Evolutionary conservation across 2,888 invertebrate species (phyloP).

Genomic region (Metellina segmentata): DNA sequence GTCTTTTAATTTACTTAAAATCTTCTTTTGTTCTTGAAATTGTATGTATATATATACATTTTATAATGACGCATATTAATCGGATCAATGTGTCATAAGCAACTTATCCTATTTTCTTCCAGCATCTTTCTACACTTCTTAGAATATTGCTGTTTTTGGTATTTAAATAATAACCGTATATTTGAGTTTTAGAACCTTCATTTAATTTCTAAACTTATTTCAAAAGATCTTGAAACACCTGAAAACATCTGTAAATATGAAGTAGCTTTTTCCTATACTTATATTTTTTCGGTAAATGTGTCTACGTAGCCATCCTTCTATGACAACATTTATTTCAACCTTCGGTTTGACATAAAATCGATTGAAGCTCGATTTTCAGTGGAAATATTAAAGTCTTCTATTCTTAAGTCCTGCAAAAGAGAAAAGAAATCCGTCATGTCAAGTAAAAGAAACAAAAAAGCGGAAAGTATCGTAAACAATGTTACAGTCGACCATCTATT

Average conservation of each 20-base stretch:
- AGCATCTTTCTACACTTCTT: too few relatives aligned
- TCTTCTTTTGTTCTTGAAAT: too few relatives aligned
- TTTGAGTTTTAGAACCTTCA: too few relatives aligned
- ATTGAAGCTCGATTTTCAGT: constrained; percentile 16
- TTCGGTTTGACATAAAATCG: background rate
- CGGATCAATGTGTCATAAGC: too few relatives aligned
- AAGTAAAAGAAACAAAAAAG: constrained; percentile 8
- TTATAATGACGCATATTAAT: too few relatives aligned
- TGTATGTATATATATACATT: too few relatives aligned
- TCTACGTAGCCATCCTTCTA: background rate
- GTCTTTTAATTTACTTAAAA: too few relatives aligned
- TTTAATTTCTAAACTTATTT: background rate
- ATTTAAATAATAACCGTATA: too few relatives aligned
- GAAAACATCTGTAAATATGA: background rate
- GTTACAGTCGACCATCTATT: background rate
- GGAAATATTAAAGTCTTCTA: constrained; percentile 33
- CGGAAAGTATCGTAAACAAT: background rate
- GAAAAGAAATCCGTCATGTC: constrained; percentile 36
- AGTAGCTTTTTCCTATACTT: background rate
- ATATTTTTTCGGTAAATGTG: constrained; percentile 1
- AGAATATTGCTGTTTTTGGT: too few relatives aligned
- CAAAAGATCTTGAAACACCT: background rate
- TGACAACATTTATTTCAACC: constrained; percentile 1
- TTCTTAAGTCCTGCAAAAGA: constrained; percentile 32
- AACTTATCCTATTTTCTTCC: too few relatives aligned